phyloP scores from a whole-genome alignment of 2,888 invertebrate species.

The Siphonodentalium dalli region DNA sequence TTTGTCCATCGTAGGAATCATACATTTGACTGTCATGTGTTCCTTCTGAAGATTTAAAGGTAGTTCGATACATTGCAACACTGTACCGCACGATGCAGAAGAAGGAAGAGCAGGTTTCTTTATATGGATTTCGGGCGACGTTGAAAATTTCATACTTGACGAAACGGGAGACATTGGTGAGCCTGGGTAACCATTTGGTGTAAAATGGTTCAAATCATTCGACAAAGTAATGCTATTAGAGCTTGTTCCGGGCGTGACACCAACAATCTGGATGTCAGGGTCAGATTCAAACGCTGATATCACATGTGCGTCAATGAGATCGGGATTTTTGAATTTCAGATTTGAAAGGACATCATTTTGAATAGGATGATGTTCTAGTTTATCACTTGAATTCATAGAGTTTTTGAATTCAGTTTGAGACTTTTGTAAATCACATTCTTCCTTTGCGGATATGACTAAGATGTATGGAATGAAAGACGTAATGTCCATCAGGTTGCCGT shows the following conservation, averaged over 20 bases:
- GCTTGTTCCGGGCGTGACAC: conserved; percentile 46
- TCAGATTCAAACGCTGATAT: conserved; percentile 47
- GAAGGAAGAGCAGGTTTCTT: too few species aligned
- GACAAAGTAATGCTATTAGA: conserved; percentile 16
- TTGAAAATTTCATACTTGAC: too few species aligned
- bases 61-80: conserved; percentile 58
- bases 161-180: too few species aligned
- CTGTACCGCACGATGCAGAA: too few species aligned
- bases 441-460: conserved; percentile 37
- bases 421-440: conserved; percentile 29
- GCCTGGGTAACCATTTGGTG: too few species aligned
- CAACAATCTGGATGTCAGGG: conserved; percentile 54
- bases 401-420: conserved; percentile 34
- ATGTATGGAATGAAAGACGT: conserved; percentile 46
- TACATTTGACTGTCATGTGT: conserved; percentile 71
- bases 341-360: conserved; percentile 32
- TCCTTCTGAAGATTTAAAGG: conserved; percentile 54
- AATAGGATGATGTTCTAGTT: conserved; percentile 11
- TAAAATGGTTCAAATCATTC: too few species aligned
- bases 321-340: conserved; percentile 34
- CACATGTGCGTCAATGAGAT: conserved; percentile 32
- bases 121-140: too few species aligned
- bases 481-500: conserved; percentile 24
- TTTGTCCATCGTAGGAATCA: conserved; percentile 76
- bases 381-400: conserved; percentile 28